phyloP scores from a whole-genome alignment of 2,113 vertebrate species.

The Oryzias woworae region DNA sequence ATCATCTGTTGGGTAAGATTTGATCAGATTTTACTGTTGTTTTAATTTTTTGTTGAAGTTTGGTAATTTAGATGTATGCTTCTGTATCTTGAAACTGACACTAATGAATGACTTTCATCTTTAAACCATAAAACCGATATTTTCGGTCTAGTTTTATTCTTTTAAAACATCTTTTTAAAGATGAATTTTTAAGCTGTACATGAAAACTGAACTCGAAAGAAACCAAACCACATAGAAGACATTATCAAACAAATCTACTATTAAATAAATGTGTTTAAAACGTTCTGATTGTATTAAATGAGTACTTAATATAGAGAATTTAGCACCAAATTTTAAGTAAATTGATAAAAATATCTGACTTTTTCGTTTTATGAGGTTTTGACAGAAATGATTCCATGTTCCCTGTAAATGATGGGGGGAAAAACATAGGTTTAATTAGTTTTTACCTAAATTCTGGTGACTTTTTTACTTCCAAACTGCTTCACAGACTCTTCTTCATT shows the following conservation, averaged over 20 bases:
- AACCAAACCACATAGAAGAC: too few species aligned
- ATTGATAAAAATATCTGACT: background rate
- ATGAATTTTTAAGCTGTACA: background rate
- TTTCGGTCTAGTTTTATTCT: background rate
- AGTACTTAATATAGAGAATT: conserved; percentile 37
- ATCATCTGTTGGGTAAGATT: conserved; percentile 34
- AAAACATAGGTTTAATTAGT: too few species aligned
- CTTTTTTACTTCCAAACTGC: conserved; percentile 71
- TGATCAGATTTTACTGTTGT: background rate
- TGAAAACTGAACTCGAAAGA: background rate
- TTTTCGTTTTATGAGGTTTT: conserved; percentile 18
- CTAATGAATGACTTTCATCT: background rate
- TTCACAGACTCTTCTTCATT: conserved; percentile 49
- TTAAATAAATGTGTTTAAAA: too few species aligned
- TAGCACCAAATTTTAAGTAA: conserved; percentile 56
- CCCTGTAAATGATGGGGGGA: too few species aligned
- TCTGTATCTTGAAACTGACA: background rate
- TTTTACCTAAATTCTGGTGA: background rate
- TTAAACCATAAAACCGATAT: too few species aligned
- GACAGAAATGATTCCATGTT: conserved; percentile 22
- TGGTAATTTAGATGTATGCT: background rate
- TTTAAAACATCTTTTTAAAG: background rate
- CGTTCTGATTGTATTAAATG: background rate
- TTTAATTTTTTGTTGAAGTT: conserved; percentile 11
- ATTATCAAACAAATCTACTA: too few species aligned